These are phyloP conservation scores for Argentina silus DNA, from an alignment of 2,797 vertebrate species.

Conservation along the genomic window DNA sequence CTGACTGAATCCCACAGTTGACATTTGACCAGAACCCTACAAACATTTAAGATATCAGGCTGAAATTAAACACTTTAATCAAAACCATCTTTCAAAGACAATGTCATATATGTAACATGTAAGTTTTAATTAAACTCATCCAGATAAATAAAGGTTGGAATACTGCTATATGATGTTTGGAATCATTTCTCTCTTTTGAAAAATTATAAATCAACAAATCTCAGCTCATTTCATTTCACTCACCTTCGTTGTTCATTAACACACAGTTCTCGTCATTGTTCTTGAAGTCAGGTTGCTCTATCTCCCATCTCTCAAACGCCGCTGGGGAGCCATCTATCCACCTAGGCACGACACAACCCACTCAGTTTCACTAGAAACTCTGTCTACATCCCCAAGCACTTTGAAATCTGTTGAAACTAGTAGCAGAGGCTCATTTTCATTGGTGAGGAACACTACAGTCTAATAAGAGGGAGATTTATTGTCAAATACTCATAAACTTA, in stretches of 20 bases:
- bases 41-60: neutral
- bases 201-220: neutral
- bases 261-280: conserved; percentile 66
- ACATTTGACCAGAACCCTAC: conserved; percentile 84
- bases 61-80: neutral
- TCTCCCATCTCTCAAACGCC: conserved; percentile 61
- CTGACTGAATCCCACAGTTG: conserved; percentile 78
- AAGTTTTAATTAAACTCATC: neutral
- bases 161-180: too few species aligned
- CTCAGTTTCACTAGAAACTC: neutral
- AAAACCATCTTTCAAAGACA: neutral
- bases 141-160: neutral
- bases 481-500: conserved; percentile 66
- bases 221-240: conserved; percentile 55
- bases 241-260: conserved; percentile 46
- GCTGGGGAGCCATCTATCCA: conserved; percentile 65
- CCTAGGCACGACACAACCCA: conserved; percentile 45
- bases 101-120: neutral
- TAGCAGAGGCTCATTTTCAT: too few species aligned
- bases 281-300: conserved; percentile 59
- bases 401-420: neutral
- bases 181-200: too few species aligned
- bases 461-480: neutral
- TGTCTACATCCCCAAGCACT: neutral
- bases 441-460: neutral